These are phyloP conservation scores for Phrynosoma blainvillii DNA, from an alignment of 2,113 vertebrate genomes.

Conservation along the genomic window DNA sequence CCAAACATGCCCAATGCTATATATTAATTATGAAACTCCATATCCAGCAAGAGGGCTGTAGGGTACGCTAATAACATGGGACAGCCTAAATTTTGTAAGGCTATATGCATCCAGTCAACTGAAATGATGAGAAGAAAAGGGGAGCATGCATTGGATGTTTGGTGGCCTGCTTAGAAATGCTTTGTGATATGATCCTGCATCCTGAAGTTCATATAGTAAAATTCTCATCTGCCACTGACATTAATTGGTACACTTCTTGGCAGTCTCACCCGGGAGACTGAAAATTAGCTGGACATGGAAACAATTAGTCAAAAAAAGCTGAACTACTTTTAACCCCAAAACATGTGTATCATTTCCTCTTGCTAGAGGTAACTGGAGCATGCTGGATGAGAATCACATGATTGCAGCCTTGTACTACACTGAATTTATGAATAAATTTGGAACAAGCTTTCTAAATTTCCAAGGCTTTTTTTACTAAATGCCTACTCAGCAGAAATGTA, in stretches of 20 bases:
- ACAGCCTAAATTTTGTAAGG: background rate
- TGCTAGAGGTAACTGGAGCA: background rate
- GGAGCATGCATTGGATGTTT: background rate
- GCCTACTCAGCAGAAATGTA: background rate
- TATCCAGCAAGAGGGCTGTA: too few relatives aligned
- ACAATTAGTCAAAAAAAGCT: slow-evolving; percentile 27
- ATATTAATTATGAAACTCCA: too few relatives aligned
- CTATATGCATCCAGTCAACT: background rate
- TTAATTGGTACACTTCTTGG: slow-evolving; percentile 23
- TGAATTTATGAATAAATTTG: background rate
- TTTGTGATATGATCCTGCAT: background rate
- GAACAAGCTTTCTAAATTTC: slow-evolving; percentile 1
- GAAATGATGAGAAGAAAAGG: background rate
- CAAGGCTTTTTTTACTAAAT: slow-evolving; percentile 17
- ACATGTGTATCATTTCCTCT: background rate
- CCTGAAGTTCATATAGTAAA: background rate
- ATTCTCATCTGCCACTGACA: slow-evolving; percentile 2
- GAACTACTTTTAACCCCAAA: slow-evolving; percentile 28
- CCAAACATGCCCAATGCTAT: too few relatives aligned
- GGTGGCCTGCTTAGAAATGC: background rate
- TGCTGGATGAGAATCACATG: background rate
- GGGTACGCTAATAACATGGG: background rate
- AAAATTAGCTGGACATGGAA: background rate
- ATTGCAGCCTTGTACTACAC: background rate
- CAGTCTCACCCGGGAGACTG: background rate